Percentiles rank a stretch among this genome's conserved stretches.
Evolutionary conservation across 2,113 vertebrate species (phyloP).

Genomic region (Chaetodon auriga): DNA sequence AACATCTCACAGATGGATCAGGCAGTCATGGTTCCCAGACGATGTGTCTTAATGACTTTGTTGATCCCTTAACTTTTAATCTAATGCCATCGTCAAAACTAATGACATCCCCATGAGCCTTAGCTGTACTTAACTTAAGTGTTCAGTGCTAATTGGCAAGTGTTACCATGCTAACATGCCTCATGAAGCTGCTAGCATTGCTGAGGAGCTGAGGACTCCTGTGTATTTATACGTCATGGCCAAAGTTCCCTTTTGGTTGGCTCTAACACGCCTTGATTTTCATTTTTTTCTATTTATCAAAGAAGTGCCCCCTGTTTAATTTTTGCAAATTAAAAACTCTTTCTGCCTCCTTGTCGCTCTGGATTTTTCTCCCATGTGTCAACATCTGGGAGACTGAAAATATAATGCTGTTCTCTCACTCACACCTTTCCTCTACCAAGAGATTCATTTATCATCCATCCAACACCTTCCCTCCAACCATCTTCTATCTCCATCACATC

Average conservation of each 20-base stretch:
- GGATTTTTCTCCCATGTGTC: slow-evolving; percentile 17
- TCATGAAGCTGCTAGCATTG: not conserved
- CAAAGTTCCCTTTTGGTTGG: not conserved
- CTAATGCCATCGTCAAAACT: not conserved
- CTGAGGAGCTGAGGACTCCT: not conserved
- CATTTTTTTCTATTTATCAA: not conserved
- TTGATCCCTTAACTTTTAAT: not conserved
- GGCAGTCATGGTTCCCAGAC: not conserved
- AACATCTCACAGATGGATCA: no score
- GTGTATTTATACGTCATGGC: not conserved
- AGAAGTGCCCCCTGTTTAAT: not conserved
- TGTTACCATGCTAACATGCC: not conserved
- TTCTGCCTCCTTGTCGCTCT: not conserved
- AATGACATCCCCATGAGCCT: not conserved
- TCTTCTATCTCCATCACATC: slow-evolving; percentile 9
- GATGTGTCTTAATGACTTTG: not conserved
- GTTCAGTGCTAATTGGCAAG: not conserved
- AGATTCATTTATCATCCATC: slow-evolving; percentile 29
- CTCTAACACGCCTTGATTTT: not conserved
- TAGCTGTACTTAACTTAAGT: not conserved
- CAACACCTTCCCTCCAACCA: slow-evolving; percentile 23
- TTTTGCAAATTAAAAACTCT: not conserved
- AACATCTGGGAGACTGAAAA: slow-evolving; percentile 16
- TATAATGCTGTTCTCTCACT: slow-evolving; percentile 29
- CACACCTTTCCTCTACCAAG: slow-evolving; percentile 20